Evolutionary conservation across 2,888 invertebrate species (phyloP), one percentile per base, ranked within the genome.

Genomic region (Parnassius apollo): DNA sequence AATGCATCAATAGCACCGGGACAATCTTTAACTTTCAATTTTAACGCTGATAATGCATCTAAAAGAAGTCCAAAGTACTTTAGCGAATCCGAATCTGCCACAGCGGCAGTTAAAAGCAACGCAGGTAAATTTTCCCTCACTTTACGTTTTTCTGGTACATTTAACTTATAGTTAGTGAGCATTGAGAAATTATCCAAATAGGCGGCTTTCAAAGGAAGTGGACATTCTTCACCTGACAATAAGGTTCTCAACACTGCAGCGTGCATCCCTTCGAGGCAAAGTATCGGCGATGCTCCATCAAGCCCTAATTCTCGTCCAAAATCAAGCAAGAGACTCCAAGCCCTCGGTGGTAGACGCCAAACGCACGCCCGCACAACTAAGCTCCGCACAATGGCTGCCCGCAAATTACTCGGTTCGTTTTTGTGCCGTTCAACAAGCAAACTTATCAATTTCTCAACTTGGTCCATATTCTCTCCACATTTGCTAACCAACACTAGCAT

Each of bases 401-500:
- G 78, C 2, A 83, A 67, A 49, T 82, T 80, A 0, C 70, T 71
- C 0, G 86, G 79, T 58, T 88, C 88, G 52, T 88, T 87, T 11
- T 57, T 66, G 57, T 84, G 78, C 48, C 70, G 73, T 18, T 71
- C 66, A 10, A 80, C 71, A 0, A 88, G 56, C 13, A 74, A 68
- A 49, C 75, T 71, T 50, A 88, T 62, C 22, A 88, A 65, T 35
- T 74, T 70, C 3, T 76, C 73, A 1, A 86, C 68, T 51, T 76
- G 72, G 2, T 78, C 78, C 8, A 66, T 67, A 35, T 76, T 73
- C 0, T 83, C 82, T 2, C 85, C 87, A 35, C 74, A 83, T 65
- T 88, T 89, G 65, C 87, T 88, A 0, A 88, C 79, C 42, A 89
- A 73, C 2, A 88, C 86, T 2, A 87, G 69, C 62, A 88, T 73